Base-by-base conservation (phyloP, 2,113 vertebrate species). In the Cyprinus carpio region DNA sequence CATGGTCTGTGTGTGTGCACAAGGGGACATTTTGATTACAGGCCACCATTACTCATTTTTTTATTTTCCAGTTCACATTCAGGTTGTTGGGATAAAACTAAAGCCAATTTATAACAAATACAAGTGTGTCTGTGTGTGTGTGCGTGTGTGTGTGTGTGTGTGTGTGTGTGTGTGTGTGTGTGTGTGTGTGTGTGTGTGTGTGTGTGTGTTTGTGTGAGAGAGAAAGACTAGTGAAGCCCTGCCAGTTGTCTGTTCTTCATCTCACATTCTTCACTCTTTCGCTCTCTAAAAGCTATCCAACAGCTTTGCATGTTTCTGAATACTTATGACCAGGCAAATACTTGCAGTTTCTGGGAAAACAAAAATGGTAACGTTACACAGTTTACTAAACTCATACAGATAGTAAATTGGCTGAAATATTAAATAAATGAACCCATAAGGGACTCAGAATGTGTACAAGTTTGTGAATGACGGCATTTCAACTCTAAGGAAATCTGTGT, bases 1-100 rank as follows among this genome's bases (percentile, higher is more conserved):
- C 82, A 87, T 67, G 82, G 82, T 34, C 60, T 7, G 1, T 49
- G 72, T 76, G 77, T 78, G 51, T 77, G 31, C 12, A 15, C 25
- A 27, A 58, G 51, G 20, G 40, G 27, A 46, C 56, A 31, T 27
- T 20, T 16, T 75, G 13, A 78, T 76, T 76, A 51, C 75, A 78
- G 75, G 75, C 34, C n/a, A 29, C 40, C 40, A 25, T 65, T 25
- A 81, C 51, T 31, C 16, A 18, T 43, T 69, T 9, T 5, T 82
- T 71, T 71, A 34, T 29, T 56, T 56, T 77, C 27, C 75, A 54
- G 25, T 56, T 34, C 31, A 13, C 49, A 77, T 11, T 23, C 29
- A 58, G 23, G 10, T 78, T 34, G 18, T 34, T n/a, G 51, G 49
- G 8, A 78, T 37, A 37, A 20, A 78, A 23, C 18, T 6, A 56